Base-by-base conservation (phyloP, 2,113 vertebrate species). In the Dinomys branickii region DNA sequence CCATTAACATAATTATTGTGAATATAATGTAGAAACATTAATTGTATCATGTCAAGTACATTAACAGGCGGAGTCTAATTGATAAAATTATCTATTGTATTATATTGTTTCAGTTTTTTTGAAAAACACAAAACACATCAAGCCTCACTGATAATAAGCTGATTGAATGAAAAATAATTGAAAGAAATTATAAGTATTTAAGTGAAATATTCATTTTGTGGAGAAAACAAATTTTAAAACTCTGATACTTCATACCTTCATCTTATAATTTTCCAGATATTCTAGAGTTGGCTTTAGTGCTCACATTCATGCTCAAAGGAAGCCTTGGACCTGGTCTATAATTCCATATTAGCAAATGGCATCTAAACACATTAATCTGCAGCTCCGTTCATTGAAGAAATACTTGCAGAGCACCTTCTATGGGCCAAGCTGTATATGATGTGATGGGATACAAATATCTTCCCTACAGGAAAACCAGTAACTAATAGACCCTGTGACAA, bases 401-500 rank as follows among this genome's bases (percentile, higher is more conserved):
- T 61, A 88, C 56, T 95, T 90, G 81, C 20, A 75, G 17, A 78
- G 28, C 12, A 61, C 30, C n/a, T 38, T 95, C 33, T 86, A 77
- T 69, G 35, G 11, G 28, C 44, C 56, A 94, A 90, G 71, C 33
- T 80, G 24, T 52, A 52, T 81, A 44, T 52, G 89, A 61, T 69
- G 26, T 56, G 28, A 83, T 87, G 35, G 41, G 52, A 93, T 85
- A 88, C 13, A 92, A 78, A 91, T 91, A 19, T 93, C 54, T 84
- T 84, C 92, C 47, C 56, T 80, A 59, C 4, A 94, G 90, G 71
- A 93, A 95, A 93, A 91, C 22, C 44, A 80, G 54, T 56, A 91
- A 84, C 91, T 89, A 91, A 93, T 95, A 97, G 80, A 90, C 33
- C 65, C 94, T 38, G 87, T 89, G 87, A 38, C 86, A 96, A 91